phyloP scores from a whole-genome alignment of 1,140 invertebrate species.

The Campoletis sonorensis region DNA sequence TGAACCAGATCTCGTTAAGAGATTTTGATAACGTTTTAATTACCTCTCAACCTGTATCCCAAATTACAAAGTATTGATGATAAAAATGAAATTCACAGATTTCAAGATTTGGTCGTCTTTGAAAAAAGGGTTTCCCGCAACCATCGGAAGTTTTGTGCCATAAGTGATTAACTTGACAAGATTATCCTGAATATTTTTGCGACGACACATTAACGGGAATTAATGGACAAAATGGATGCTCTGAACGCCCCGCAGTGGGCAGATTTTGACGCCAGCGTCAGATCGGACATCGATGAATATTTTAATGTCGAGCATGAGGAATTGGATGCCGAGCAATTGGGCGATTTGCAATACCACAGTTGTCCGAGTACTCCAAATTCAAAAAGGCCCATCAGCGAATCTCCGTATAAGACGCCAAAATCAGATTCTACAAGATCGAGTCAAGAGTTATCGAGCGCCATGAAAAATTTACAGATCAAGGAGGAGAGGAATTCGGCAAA shows the following conservation, averaged over 20 bases:
- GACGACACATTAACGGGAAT: background rate
- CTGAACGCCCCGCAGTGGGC: slow-evolving; percentile 68
- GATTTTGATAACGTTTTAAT: background rate
- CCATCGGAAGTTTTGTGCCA: background rate
- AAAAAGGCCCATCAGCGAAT: too few species aligned
- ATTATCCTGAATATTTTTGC: background rate
- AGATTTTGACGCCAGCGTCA: slow-evolving; percentile 65
- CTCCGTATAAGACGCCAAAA: background rate
- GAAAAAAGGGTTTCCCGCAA: background rate
- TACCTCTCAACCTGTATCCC: too few species aligned
- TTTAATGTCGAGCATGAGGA: slow-evolving; percentile 59
- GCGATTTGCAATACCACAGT: background rate
- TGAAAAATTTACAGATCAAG: background rate
- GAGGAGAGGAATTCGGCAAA: background rate
- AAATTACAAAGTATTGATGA: too few species aligned
- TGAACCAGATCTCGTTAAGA: background rate
- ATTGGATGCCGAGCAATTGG: slow-evolving; percentile 17
- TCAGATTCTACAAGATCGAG: background rate
- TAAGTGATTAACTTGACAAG: background rate
- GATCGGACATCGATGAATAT: slow-evolving; percentile 56
- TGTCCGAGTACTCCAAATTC: background rate
- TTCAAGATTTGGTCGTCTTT: background rate
- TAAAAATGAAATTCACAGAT: background rate
- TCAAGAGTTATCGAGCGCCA: background rate
- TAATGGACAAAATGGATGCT: slow-evolving; percentile 56